phyloP scores from a whole-genome alignment of 2,797 vertebrate species.

The Tangara arthus region DNA sequence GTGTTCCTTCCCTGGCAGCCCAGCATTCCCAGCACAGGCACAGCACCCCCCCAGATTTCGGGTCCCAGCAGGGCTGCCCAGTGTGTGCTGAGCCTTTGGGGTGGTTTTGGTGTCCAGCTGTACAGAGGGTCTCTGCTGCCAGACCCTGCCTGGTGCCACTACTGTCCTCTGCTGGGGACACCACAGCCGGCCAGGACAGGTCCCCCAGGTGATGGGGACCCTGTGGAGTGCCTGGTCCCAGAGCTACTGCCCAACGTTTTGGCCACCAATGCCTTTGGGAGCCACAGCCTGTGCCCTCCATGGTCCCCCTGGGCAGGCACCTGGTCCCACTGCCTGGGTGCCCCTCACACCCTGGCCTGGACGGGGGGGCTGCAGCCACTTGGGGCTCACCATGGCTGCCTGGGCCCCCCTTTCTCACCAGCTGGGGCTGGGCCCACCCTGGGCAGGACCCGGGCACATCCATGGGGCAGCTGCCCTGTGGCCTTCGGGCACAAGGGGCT shows the following conservation, averaged over 20 bases:
- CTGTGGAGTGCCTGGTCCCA: background rate
- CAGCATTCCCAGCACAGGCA: accelerated
- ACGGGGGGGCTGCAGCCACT: background rate
- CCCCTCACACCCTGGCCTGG: background rate
- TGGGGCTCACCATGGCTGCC: accelerated
- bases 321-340: too few species aligned
- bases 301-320: too few species aligned
- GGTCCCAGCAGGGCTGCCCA: background rate
- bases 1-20: background rate
- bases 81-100: background rate
- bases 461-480: accelerated
- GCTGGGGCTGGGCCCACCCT: background rate
- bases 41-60: accelerated
- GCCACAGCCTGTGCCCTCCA: background rate
- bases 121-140: background rate
- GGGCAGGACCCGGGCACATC: background rate
- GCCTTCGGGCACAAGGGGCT: background rate
- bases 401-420: background rate
- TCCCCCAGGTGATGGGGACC: background rate
- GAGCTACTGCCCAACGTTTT: background rate
- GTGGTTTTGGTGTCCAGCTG: background rate
- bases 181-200: accelerated
- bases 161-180: background rate
- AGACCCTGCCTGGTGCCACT: background rate
- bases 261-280: background rate